Evolutionary conservation across 2,113 vertebrate species (phyloP).

Genomic region (Fregetta grallaria): DNA sequence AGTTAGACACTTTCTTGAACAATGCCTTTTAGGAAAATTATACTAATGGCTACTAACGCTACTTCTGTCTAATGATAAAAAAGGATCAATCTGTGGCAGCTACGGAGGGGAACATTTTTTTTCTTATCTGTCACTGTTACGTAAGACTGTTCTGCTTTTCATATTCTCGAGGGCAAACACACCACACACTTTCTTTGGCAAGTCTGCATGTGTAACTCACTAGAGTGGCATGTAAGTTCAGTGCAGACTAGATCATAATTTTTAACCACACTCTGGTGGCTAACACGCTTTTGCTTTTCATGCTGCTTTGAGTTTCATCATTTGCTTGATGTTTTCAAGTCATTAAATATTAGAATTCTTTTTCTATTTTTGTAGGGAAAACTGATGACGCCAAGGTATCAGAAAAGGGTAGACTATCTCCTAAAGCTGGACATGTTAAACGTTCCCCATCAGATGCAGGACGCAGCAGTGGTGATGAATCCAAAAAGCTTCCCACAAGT

Average conservation of each 20-base stretch:
- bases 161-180: background rate
- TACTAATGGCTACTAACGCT: background rate
- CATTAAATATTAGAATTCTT: constrained; percentile 64
- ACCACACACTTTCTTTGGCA: constrained; percentile 3
- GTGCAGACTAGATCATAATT: constrained; percentile 22
- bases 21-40: background rate
- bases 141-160: constrained; percentile 36
- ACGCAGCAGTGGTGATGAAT: constrained; percentile 92
- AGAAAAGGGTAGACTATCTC: constrained; percentile 91
- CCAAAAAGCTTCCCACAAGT: constrained; percentile 82
- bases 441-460: constrained; percentile 93
- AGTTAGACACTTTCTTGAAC: background rate
- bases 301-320: constrained; percentile 59
- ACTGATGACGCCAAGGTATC: constrained; percentile 97
- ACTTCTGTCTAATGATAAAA: background rate
- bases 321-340: constrained; percentile 61
- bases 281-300: constrained; percentile 59
- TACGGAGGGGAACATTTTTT: background rate
- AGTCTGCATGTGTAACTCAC: constrained; percentile 31
- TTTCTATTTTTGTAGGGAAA: constrained; percentile 82
- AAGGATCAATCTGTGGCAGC: background rate
- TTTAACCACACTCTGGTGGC: background rate
- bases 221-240: constrained; percentile 7
- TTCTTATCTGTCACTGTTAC: background rate
- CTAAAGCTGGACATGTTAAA: constrained; percentile 86